Percentiles rank a stretch among this genome's conserved stretches.
These are phyloP conservation scores for Anguilla pacifica DNA, from an alignment of 2,797 vertebrate species.

Conservation along the genomic window DNA sequence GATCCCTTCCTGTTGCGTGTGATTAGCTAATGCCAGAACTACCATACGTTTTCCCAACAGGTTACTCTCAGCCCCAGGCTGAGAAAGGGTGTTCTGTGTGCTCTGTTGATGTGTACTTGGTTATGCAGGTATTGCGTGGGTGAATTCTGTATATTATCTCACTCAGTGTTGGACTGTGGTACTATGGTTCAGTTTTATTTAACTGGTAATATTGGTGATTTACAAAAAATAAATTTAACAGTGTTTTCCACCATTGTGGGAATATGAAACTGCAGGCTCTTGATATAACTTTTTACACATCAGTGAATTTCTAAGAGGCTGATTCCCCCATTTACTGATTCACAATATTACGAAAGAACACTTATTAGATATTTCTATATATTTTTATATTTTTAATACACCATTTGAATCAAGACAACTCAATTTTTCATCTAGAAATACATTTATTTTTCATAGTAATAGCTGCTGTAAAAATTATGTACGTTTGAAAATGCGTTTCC, in stretches of 20 bases:
- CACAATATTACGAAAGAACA: not conserved
- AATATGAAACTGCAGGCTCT: not conserved
- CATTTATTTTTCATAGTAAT: not conserved
- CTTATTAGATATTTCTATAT: not conserved
- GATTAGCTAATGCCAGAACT: not conserved
- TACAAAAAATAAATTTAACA: not conserved
- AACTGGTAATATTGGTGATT: not conserved
- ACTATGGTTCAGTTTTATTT: not conserved
- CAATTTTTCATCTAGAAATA: not conserved
- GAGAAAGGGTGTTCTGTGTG: not conserved
- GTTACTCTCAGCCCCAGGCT: not conserved
- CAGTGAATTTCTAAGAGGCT: not conserved
- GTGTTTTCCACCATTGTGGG: not conserved
- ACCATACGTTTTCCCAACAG: not conserved
- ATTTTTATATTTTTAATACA: not conserved
- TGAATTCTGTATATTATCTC: not conserved
- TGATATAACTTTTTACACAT: not conserved
- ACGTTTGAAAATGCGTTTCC: not conserved
- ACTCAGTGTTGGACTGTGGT: not conserved
- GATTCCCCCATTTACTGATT: not conserved
- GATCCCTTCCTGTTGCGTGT: not conserved
- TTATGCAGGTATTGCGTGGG: not conserved
- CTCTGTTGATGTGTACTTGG: not conserved
- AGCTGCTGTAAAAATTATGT: not conserved
- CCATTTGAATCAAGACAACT: not conserved